These are phyloP conservation scores for Glaucopsyche alexis DNA, from an alignment of 2,888 invertebrate genomes.

Conservation along the genomic window DNA sequence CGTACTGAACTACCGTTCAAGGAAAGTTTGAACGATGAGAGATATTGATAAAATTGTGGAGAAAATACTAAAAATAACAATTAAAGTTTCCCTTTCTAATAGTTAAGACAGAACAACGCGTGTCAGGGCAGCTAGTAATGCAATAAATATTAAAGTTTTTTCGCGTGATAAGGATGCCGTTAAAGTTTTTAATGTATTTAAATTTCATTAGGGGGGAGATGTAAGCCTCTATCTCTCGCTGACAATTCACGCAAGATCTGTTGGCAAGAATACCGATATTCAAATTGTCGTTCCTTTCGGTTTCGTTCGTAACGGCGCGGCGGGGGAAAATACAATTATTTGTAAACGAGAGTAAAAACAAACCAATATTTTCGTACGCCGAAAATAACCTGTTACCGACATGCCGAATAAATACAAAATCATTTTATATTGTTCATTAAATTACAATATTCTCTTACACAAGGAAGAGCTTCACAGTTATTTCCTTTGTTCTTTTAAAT, in stretches of 20 bases:
- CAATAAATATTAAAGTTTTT: too few relatives aligned
- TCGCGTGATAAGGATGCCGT: too few relatives aligned
- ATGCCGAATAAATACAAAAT: neutral
- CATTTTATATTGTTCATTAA: slow-evolving; percentile 15
- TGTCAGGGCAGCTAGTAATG: too few relatives aligned
- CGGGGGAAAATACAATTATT: slow-evolving; percentile 7
- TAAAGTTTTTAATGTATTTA: neutral
- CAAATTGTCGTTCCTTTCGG: neutral
- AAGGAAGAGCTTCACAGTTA: neutral
- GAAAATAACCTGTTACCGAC: slow-evolving; percentile 3
- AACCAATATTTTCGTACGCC: slow-evolving; percentile 7
- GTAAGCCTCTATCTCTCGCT: neutral
- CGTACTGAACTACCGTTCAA: too few relatives aligned
- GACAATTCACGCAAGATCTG: neutral
- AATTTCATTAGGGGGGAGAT: neutral
- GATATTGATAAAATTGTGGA: too few relatives aligned
- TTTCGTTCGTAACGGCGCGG: neutral
- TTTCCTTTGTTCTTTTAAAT: neutral
- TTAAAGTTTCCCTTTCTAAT: too few relatives aligned
- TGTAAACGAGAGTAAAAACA: neutral
- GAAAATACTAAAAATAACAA: too few relatives aligned
- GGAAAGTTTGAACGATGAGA: too few relatives aligned
- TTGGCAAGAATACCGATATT: neutral
- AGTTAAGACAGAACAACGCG: too few relatives aligned
- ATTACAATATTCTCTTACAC: neutral